Base-by-base conservation (phyloP, 2,797 vertebrate genomes). In the Cossypha heuglini region DNA sequence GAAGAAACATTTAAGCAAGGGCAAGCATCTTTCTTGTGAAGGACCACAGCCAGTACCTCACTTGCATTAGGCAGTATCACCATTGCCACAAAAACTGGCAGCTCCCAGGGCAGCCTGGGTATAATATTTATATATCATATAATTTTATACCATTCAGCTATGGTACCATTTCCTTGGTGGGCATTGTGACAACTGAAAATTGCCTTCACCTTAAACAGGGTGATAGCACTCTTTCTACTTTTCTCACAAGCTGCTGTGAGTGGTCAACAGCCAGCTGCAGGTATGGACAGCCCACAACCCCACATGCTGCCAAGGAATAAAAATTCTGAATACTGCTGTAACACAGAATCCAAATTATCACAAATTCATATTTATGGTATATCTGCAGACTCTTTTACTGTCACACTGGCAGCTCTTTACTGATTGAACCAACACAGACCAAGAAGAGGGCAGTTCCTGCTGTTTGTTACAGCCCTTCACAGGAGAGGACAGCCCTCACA, bases 221-320 rank as follows among this genome's bases (percentile, higher is more conserved):
- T 68, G 26, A 43, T 6, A 82, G 38, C 31, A 66, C 19, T 28
- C 16, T 58, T 85, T 20, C 28, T 59, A 7, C 24, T 19, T 73
- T 42, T 59, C 28, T 87, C 40, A 45, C 57, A 31, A 17, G 15
- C 62, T 84, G 19, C 8, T 37, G 62, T 63, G 33, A 78, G 64
- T 43, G 40, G n/a, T 12, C 1, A 3, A 6, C 61, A n/a, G 33
- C 40, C 59, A 77, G 49, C 26, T 69, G 51, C 46, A 67, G 51
- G 16, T 1, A 1, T 49, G 42, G 22, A 22, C 9, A 68, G n/a
- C 38, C 63, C n/a, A 10, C 31, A 82, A 6, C 16, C 31, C 13
- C 14, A 26, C 16, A 24, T 0, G 0, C 19, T 42, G 26, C 20
- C 1, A 6, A 75, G 45, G 29, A 35, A 21, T 31, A 82, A 31